Base-by-base conservation (phyloP, 2,888 invertebrate species). In the Rhimphoctona megacephalus region DNA sequence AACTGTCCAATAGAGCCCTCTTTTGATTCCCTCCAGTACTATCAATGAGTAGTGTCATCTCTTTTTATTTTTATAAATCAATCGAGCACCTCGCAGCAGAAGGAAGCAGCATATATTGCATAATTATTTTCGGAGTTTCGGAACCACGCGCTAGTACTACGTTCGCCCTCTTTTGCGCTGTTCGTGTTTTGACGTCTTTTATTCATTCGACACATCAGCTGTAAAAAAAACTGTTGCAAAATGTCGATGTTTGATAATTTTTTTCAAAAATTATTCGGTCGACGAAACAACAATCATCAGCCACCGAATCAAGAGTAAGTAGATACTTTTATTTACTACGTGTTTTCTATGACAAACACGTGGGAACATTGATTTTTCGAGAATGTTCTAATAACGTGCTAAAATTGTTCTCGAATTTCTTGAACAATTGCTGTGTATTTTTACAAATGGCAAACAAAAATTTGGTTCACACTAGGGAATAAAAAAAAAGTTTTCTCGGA, bases 221-320 rank as follows among this genome's bases (percentile, higher is more conserved):
- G 33, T 52, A 17, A 61, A 46, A 52, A 25, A 57, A 82, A 46
- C 30, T 67, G 36, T 76, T 69, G 69, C 80, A 87, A 86, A 83
- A 93, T 93, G 93, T 86, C 92, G 73, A 83, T 93, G 30, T 87
- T 91, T 39, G 89, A 83, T 64, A 83, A 92, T 79, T 91, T 91
- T 79, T 90, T 93, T 52, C 90, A 91, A 77, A 90, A 91, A 81
- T 79, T 93, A 43, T 90, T 93, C 81, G 89, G 89, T 61, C 61
- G 73, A 64, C 80, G 81, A 61, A 87, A 84, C 25, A 87, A 84
- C 25, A 83, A 81, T 43, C 85, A 88, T 43, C 89, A 91, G 52
- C 89, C 90, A 67, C 77, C 87, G 43, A 87, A 88, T 67, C 81
- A 88, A 9, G 88, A 91, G 93, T 93, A 82, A 91, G 83, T 81